Evolutionary conservation across 2,888 invertebrate genomes (phyloP).

Genomic region (Microplitis deprimator): DNA sequence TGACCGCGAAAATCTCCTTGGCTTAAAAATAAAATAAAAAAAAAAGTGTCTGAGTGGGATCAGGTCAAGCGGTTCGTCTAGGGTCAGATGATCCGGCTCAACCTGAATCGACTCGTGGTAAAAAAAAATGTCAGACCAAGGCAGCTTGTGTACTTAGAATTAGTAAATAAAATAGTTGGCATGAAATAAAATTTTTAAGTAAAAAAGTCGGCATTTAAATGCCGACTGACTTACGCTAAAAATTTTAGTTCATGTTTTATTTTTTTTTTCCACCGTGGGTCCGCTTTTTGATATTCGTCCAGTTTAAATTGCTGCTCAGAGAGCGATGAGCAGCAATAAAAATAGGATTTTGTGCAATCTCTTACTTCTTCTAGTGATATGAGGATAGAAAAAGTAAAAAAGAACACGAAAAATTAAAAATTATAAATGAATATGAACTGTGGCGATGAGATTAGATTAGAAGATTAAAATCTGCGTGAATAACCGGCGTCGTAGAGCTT

Average conservation of each 20-base stretch:
- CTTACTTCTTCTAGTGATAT: background rate
- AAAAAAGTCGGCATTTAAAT: no score
- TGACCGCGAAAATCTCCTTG: constrained; percentile 23
- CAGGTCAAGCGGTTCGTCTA: constrained; percentile 43
- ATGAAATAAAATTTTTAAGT: constrained; percentile 24
- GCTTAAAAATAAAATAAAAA: background rate
- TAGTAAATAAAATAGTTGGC: constrained; percentile 21
- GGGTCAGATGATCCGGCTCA: constrained; percentile 40
- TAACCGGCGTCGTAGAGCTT: constrained; percentile 91
- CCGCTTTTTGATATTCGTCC: constrained; percentile 63
- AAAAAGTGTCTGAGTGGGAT: background rate
- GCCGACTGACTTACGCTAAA: background rate
- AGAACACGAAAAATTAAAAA: background rate
- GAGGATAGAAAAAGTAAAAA: background rate
- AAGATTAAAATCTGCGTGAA: constrained; percentile 78
- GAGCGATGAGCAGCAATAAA: constrained; percentile 7
- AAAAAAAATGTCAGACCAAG: constrained; percentile 6
- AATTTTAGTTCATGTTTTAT: constrained; percentile 3
- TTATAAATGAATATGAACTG: background rate
- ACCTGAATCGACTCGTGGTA: constrained; percentile 34
- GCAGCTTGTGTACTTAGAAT: background rate
- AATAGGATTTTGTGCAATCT: background rate
- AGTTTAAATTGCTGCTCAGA: constrained; percentile 26
- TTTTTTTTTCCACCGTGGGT: constrained; percentile 57
- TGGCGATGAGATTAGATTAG: background rate